Evolutionary conservation across 2,113 vertebrate genomes (phyloP).

Genomic region (Aptenodytes forsteri): DNA sequence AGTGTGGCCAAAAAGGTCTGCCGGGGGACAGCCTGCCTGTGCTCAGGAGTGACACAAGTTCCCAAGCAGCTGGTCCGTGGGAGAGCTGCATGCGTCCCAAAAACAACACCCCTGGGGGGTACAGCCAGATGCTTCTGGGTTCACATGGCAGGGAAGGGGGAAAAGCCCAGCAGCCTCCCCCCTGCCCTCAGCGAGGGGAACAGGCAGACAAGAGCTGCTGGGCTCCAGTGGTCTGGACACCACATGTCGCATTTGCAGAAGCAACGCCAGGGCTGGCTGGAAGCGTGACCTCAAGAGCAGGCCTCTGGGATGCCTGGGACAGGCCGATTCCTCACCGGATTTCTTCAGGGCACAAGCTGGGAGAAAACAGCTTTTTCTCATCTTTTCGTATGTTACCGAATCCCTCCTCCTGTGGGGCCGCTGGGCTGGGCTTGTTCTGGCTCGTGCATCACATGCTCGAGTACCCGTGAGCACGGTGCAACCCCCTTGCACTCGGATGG

Average conservation of each 20-base stretch:
- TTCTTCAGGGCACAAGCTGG: not conserved
- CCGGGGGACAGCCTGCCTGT: not conserved
- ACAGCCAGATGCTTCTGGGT: not conserved
- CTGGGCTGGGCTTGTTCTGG: not conserved
- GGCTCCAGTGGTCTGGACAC: not conserved
- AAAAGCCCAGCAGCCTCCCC: not conserved
- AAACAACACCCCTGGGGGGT: not conserved
- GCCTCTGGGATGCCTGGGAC: not conserved
- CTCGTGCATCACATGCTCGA: rapidly evolving
- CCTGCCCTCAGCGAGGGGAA: not conserved
- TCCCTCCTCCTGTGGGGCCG: rapidly evolving
- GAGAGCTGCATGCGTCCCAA: not conserved
- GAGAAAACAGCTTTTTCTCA: not conserved
- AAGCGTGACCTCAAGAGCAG: not conserved
- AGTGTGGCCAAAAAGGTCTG: not conserved
- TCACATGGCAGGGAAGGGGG: not conserved
- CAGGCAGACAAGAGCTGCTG: rapidly evolving
- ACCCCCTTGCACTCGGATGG: not conserved
- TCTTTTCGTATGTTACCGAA: not conserved
- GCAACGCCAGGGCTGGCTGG: not conserved
- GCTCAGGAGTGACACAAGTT: not conserved
- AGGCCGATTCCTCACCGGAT: not conserved
- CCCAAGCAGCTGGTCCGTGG: not conserved
- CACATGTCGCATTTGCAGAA: not conserved
- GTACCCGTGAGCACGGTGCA: rapidly evolving